phyloP scores from a whole-genome alignment of 2,113 vertebrate genomes.

The Mustela lutreola region DNA sequence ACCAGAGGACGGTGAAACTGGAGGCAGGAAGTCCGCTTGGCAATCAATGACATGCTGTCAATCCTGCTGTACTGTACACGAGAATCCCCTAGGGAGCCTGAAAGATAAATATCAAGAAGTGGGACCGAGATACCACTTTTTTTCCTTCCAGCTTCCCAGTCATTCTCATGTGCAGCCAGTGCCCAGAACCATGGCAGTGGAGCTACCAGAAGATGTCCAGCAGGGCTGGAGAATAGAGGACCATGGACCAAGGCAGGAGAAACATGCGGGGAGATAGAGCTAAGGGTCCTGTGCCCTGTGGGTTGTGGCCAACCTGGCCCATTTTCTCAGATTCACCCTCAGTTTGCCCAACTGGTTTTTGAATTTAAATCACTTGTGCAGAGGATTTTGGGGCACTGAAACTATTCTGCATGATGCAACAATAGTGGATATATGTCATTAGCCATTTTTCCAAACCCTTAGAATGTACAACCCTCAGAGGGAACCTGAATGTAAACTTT shows the following conservation, averaged over 20 bases:
- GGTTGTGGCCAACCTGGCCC: not conserved
- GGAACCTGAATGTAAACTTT: no score
- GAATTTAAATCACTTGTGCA: not conserved
- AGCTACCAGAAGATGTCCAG: not conserved
- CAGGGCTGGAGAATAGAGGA: not conserved
- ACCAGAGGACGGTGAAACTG: not conserved
- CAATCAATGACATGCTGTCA: not conserved
- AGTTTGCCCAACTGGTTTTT: not conserved
- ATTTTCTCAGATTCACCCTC: not conserved
- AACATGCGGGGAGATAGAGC: not conserved
- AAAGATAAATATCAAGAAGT: not conserved
- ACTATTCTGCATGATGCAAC: not conserved
- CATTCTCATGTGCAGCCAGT: not conserved
- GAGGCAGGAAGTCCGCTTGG: not conserved
- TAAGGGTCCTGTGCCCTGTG: not conserved
- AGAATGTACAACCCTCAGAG: not conserved
- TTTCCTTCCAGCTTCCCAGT: no score
- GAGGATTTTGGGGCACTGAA: not conserved
- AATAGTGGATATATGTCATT: not conserved
- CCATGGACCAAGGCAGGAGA: not conserved
- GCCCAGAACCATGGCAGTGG: not conserved
- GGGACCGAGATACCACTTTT: no score
- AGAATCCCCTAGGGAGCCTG: not conserved
- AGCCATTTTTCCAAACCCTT: not conserved
- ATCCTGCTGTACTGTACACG: not conserved